Evolutionary conservation across 2,797 vertebrate species (phyloP).

Genomic region (Falco biarmicus): DNA sequence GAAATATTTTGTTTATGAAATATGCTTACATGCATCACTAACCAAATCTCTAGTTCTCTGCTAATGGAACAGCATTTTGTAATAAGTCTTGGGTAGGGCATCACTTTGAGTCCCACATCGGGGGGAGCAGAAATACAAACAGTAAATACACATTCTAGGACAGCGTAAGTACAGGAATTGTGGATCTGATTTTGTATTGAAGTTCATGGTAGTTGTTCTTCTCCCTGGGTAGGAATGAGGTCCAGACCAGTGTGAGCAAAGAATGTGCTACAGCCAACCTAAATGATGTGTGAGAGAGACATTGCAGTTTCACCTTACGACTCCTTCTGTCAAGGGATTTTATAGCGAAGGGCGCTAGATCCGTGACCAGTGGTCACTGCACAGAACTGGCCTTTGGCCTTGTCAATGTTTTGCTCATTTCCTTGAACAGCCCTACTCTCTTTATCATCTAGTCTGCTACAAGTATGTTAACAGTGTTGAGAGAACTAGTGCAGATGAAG

Average conservation of each 20-base stretch:
- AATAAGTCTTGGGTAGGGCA: background rate
- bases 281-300: background rate
- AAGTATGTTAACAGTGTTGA: background rate
- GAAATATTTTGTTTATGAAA: background rate
- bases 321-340: background rate
- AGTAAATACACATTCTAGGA: background rate
- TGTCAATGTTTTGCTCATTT: background rate
- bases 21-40: background rate
- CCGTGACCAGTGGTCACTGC: too few species aligned
- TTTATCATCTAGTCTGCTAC: background rate
- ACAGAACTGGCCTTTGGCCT: background rate
- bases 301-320: background rate
- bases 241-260: background rate
- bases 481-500: background rate
- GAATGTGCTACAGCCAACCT: background rate
- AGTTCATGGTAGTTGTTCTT: background rate
- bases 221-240: background rate
- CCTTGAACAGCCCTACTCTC: background rate
- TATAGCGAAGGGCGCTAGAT: background rate
- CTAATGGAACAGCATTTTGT: background rate
- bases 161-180: accelerated
- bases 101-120: background rate
- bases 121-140: background rate
- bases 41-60: background rate
- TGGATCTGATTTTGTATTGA: background rate